These are phyloP conservation scores for Macrosiphum euphorbiae DNA, from an alignment of 2,888 invertebrate genomes.

Conservation along the genomic window DNA sequence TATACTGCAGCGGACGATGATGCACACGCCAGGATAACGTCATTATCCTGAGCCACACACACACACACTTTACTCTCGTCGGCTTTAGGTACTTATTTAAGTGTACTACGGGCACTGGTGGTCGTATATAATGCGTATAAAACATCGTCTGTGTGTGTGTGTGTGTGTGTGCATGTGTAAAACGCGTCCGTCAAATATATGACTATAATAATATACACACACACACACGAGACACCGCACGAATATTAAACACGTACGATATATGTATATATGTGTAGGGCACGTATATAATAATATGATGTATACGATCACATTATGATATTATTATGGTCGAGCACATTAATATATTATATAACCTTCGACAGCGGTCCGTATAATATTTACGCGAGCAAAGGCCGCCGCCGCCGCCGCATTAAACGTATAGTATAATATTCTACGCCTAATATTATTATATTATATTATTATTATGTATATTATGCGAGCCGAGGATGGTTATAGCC, in stretches of 20 bases:
- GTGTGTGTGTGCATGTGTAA: background rate
- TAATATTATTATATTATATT: background rate
- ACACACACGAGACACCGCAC: background rate
- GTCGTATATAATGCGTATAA: background rate
- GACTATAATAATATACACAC: background rate
- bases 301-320: background rate
- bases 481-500: background rate
- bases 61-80: background rate
- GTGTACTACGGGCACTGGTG: background rate
- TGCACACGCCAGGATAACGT: slow-evolving; percentile 41
- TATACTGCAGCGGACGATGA: slow-evolving; percentile 5
- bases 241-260: background rate
- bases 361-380: background rate
- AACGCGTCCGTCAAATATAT: background rate
- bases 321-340: background rate
- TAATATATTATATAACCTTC: slow-evolving; percentile 13
- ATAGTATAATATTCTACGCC: background rate
- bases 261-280: background rate
- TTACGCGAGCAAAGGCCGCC: slow-evolving; percentile 2
- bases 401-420: background rate
- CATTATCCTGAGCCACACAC: slow-evolving; percentile 19
- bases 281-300: background rate
- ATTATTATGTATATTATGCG: background rate
- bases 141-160: background rate
- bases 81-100: background rate